Evolutionary conservation across 2,797 vertebrate genomes (phyloP).

Genomic region (Pangasius sanitwongsei): DNA sequence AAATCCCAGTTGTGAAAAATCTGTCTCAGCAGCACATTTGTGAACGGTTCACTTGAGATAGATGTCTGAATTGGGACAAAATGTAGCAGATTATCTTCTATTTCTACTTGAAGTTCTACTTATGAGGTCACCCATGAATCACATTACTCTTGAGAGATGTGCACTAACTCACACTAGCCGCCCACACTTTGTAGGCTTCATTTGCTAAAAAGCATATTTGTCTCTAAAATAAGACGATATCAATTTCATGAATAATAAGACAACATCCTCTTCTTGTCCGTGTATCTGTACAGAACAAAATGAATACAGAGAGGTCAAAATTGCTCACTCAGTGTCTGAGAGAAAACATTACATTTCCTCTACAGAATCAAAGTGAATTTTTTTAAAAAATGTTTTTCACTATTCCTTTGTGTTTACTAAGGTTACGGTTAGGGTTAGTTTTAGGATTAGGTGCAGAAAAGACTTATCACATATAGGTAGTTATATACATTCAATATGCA

Average conservation of each 20-base stretch:
- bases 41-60: not conserved
- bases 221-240: not conserved
- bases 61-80: not conserved
- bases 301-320: not conserved
- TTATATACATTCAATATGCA: not conserved
- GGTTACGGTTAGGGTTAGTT: not conserved
- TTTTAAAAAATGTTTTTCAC: not conserved
- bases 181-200: constrained; percentile 20
- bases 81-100: not conserved
- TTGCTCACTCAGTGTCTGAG: not conserved
- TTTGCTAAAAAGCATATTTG: constrained; percentile 1
- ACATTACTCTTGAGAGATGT: not conserved
- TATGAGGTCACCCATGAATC: constrained; percentile 16
- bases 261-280: not conserved
- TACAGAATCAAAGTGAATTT: not conserved
- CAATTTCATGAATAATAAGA: not conserved
- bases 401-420: not conserved
- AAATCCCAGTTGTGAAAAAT: not conserved
- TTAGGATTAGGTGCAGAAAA: not conserved
- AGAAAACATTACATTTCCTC: not conserved
- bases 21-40: not conserved
- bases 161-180: not conserved
- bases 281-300: not conserved
- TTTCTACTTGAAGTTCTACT: not conserved
- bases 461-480: not conserved